These are phyloP conservation scores for Anthoscopus minutus DNA, from an alignment of 2,113 vertebrate genomes.

Conservation along the genomic window DNA sequence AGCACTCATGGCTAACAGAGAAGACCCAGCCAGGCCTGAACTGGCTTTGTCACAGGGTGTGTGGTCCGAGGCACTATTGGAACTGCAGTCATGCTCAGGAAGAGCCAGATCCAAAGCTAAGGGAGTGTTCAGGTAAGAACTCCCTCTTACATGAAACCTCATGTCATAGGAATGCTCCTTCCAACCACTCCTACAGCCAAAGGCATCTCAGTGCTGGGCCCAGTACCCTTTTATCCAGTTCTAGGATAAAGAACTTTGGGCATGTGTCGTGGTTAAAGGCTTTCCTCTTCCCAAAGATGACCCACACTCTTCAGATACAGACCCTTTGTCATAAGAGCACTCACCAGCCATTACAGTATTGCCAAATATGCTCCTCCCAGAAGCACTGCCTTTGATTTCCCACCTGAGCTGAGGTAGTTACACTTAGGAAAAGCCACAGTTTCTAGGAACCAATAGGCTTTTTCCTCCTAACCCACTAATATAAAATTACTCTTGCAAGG, in stretches of 20 bases:
- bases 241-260: not conserved
- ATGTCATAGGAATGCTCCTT: not conserved
- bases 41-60: not conserved
- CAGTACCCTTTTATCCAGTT: not conserved
- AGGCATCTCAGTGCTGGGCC: not conserved
- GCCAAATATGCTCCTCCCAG: not conserved
- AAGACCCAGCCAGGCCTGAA: not conserved
- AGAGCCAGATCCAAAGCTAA: not conserved
- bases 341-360: not conserved
- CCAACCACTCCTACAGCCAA: not conserved
- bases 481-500: not conserved
- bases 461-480: not conserved
- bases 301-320: not conserved
- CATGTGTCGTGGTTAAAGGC: not conserved
- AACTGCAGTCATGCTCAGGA: not conserved
- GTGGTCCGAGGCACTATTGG: not conserved
- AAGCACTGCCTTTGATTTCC: not conserved
- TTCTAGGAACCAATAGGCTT: not conserved
- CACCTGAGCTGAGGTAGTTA: not conserved
- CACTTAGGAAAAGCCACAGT: not conserved
- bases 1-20: not conserved
- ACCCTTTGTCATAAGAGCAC: not conserved
- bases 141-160: not conserved
- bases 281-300: not conserved
- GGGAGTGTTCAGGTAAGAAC: not conserved